Evolutionary conservation across 1,140 invertebrate genomes (phyloP).

Genomic region (Piezodorus guildinii): DNA sequence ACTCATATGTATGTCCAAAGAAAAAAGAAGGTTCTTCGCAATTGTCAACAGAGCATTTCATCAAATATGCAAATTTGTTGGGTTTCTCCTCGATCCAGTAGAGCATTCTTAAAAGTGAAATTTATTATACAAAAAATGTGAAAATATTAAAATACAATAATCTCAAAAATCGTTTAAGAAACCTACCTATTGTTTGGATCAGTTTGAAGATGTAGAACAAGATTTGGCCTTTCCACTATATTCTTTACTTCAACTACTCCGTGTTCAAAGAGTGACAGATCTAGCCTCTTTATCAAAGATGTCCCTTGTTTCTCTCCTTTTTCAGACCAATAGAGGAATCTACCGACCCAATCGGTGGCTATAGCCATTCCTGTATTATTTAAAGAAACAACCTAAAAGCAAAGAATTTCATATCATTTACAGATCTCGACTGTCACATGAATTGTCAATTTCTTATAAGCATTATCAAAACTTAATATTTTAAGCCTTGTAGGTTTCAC

Average conservation of each 20-base stretch:
- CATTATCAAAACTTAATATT: too few species aligned
- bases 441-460: too few species aligned
- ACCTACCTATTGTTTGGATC: slow-evolving; percentile 45
- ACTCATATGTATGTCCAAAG: slow-evolving; percentile 34
- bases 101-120: slow-evolving; percentile 44
- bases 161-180: background rate
- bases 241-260: slow-evolving; percentile 13
- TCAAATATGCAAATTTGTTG: slow-evolving; percentile 43
- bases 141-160: background rate
- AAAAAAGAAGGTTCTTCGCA: slow-evolving; percentile 41
- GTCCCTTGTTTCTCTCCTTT: slow-evolving; percentile 35
- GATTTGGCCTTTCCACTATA: slow-evolving; percentile 23
- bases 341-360: slow-evolving; percentile 73
- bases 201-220: slow-evolving; percentile 51
- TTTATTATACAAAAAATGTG: background rate
- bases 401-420: too few species aligned
- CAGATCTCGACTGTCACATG: too few species aligned
- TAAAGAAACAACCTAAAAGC: slow-evolving; percentile 45
- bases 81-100: slow-evolving; percentile 55
- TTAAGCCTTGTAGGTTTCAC: too few species aligned
- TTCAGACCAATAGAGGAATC: slow-evolving; percentile 70
- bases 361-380: slow-evolving; percentile 53
- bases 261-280: slow-evolving; percentile 17
- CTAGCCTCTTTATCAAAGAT: slow-evolving; percentile 12
- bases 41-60: slow-evolving; percentile 48